phyloP scores from a whole-genome alignment of 2,888 invertebrate species.

The Leptopilina syphax region DNA sequence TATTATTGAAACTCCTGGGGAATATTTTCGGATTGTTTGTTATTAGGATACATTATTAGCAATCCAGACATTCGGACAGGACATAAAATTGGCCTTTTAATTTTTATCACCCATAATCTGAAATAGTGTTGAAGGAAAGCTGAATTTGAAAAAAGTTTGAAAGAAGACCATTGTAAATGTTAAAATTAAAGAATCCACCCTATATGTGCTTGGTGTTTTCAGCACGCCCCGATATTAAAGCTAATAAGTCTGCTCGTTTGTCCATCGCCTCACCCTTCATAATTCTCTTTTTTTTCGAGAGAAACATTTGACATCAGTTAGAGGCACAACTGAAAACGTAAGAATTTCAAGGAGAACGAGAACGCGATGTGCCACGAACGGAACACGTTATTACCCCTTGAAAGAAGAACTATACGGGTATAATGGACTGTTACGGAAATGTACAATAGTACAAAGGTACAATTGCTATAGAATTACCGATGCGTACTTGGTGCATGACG shows the following conservation, averaged over 20 bases:
- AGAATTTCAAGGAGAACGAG: slow-evolving; percentile 8
- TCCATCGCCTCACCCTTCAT: slow-evolving; percentile 21
- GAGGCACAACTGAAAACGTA: slow-evolving; percentile 6
- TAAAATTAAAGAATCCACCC: slow-evolving; percentile 17
- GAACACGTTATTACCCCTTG: slow-evolving; percentile 44
- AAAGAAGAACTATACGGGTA: slow-evolving; percentile 44
- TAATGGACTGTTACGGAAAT: slow-evolving; percentile 48
- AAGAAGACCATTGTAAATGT: neutral
- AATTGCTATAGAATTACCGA: slow-evolving; percentile 66
- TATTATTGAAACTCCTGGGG: too few relatives aligned
- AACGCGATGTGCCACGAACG: slow-evolving; percentile 33
- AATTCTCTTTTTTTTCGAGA: slow-evolving; percentile 14
- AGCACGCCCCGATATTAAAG: slow-evolving; percentile 38
- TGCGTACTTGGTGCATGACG: slow-evolving; percentile 46
- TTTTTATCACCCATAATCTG: too few relatives aligned
- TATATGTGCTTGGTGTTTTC: slow-evolving; percentile 20
- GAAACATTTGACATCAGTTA: slow-evolving; percentile 14
- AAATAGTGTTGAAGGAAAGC: too few relatives aligned
- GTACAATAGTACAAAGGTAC: slow-evolving; percentile 64
- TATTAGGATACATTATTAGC: too few relatives aligned
- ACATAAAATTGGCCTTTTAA: too few relatives aligned
- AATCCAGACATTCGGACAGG: too few relatives aligned
- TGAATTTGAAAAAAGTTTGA: neutral
- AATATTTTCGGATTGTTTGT: too few relatives aligned
- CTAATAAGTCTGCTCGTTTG: slow-evolving; percentile 35